These are phyloP conservation scores for Chionis minor DNA, from an alignment of 2,113 vertebrate species.

Conservation along the genomic window DNA sequence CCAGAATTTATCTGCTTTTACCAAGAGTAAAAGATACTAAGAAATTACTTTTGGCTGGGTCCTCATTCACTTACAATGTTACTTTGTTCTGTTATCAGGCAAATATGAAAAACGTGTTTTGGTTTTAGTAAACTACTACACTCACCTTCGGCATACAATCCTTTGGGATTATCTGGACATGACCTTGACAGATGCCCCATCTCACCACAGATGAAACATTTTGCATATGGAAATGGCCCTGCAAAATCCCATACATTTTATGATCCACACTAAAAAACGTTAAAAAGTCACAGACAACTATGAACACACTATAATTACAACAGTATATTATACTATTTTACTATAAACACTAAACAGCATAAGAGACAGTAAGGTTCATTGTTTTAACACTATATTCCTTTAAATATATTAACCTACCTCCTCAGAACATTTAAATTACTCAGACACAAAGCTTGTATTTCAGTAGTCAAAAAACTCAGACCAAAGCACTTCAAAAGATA, in stretches of 20 bases:
- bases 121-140: background rate
- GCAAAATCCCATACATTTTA: constrained; percentile 35
- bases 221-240: constrained; percentile 93
- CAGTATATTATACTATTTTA: background rate
- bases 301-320: background rate
- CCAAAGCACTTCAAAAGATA: background rate
- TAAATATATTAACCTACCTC: background rate
- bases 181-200: constrained; percentile 91
- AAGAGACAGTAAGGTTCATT: background rate
- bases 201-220: constrained; percentile 95
- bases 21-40: background rate
- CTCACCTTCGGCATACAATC: constrained; percentile 91
- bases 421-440: background rate
- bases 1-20: background rate
- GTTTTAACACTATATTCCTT: background rate
- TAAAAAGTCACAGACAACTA: background rate
- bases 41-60: background rate
- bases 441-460: background rate
- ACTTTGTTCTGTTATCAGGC: background rate
- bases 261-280: background rate
- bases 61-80: background rate
- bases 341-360: background rate
- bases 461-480: background rate
- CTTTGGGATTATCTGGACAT: constrained; percentile 94
- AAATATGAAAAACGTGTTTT: background rate